These are phyloP conservation scores for Subacronicta megacephala DNA, from an alignment of 2,888 invertebrate genomes.

Conservation along the genomic window DNA sequence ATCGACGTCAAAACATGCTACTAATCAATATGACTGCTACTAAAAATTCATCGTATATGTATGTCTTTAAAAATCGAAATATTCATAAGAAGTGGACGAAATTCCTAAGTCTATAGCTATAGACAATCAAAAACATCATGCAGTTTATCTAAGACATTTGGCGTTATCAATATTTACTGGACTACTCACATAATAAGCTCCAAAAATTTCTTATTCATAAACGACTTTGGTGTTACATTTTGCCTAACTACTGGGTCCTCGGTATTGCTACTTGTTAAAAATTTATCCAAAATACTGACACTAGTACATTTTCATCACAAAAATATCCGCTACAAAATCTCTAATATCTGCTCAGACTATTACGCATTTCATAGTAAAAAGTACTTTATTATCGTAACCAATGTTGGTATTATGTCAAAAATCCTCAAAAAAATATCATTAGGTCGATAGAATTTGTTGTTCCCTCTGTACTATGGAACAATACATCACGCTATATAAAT, in stretches of 20 bases:
- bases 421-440: conserved; percentile 78
- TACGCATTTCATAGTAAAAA: conserved; percentile 65
- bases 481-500: conserved; percentile 44
- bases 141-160: conserved; percentile 55
- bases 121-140: conserved; percentile 64
- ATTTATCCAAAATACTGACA: conserved; percentile 85
- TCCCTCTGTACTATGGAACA: conserved; percentile 74
- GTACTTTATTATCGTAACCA: conserved; percentile 61
- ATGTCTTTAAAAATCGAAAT: conserved; percentile 40
- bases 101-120: conserved; percentile 74
- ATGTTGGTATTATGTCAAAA: conserved; percentile 66
- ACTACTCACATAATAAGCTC: conserved; percentile 80
- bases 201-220: conserved; percentile 74
- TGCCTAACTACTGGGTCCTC: conserved; percentile 85
- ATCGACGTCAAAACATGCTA: conserved; percentile 7
- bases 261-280: conserved; percentile 77
- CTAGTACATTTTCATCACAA: conserved; percentile 82
- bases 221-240: conserved; percentile 85
- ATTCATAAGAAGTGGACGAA: conserved; percentile 76
- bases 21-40: conserved; percentile 11
- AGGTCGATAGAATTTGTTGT: conserved; percentile 78
- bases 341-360: conserved; percentile 79
- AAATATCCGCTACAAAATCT: conserved; percentile 83
- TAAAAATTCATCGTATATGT: conserved; percentile 25
- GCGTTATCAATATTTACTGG: conserved; percentile 58